Percentiles rank a stretch among this genome's conserved stretches.
phyloP scores from a whole-genome alignment of 53 echinoderm and acorn worm genomes.

The Astropecten irregularis region DNA sequence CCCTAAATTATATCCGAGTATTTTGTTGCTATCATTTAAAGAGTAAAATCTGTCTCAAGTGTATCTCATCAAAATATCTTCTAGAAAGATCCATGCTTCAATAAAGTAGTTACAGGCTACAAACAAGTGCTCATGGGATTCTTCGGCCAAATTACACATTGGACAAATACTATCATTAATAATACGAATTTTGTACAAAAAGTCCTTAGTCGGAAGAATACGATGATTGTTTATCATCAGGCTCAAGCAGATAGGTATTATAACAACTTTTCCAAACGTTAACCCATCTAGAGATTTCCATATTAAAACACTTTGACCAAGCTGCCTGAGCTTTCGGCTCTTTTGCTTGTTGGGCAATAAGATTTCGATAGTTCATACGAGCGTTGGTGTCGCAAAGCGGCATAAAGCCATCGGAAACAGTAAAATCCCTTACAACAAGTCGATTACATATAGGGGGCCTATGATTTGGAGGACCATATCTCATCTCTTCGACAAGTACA shows the following conservation, averaged over 20 bases:
- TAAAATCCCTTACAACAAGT: neutral
- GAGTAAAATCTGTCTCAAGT: neutral
- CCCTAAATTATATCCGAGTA: neutral
- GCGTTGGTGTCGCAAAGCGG: neutral
- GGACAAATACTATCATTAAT: neutral
- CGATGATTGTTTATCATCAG: neutral
- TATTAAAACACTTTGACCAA: neutral
- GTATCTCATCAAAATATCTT: neutral
- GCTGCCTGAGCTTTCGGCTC: neutral
- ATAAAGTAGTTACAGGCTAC: neutral
- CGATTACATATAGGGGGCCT: neutral
- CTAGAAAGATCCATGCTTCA: constrained; percentile 3
- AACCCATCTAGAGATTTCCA: neutral
- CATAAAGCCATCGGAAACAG: neutral
- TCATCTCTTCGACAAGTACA: neutral
- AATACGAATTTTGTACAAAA: neutral
- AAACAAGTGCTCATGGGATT: constrained; percentile 23
- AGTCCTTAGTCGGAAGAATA: neutral
- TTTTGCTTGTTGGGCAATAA: neutral
- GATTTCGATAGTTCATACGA: neutral
- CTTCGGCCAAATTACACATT: neutral
- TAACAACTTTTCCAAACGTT: neutral
- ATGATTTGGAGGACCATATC: neutral
- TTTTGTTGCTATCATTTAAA: neutral
- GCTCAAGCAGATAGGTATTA: neutral